phyloP scores from a whole-genome alignment of 2,888 invertebrate species.

The Eueremaeus valkanovi region DNA sequence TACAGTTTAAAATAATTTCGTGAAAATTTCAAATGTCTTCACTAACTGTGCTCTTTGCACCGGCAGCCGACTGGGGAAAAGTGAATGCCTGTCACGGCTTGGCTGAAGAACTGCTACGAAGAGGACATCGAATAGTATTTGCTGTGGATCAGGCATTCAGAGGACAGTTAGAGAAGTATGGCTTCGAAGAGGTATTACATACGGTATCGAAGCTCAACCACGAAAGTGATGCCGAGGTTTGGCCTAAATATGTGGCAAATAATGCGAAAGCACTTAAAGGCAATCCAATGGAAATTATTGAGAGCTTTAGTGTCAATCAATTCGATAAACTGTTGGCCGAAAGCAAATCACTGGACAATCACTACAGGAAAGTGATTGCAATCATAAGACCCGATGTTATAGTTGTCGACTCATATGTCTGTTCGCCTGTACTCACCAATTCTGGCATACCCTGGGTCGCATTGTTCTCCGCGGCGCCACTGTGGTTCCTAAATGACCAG shows the following conservation, averaged over 20 bases:
- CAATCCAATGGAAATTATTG: not conserved
- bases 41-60: constrained; percentile 4
- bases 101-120: constrained; percentile 5
- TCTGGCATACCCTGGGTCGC: not conserved
- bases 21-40: too few species aligned
- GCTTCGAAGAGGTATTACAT: constrained; percentile 10
- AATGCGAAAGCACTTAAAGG: not conserved
- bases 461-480: not conserved
- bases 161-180: constrained; percentile 8
- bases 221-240: not conserved
- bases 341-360: not conserved
- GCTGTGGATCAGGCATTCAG: constrained; percentile 15
- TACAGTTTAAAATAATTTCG: too few species aligned
- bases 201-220: not conserved
- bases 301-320: not conserved
- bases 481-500: not conserved
- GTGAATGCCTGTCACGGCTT: constrained; percentile 37
- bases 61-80: constrained; percentile 12
- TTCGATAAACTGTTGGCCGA: not conserved
- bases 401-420: not conserved
- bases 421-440: not conserved
- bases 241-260: not conserved
- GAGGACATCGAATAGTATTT: constrained; percentile 37
- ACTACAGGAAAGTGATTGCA: not conserved
- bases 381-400: not conserved